These are phyloP conservation scores for Arge pagana DNA, from an alignment of 2,888 invertebrate genomes.

Conservation along the genomic window DNA sequence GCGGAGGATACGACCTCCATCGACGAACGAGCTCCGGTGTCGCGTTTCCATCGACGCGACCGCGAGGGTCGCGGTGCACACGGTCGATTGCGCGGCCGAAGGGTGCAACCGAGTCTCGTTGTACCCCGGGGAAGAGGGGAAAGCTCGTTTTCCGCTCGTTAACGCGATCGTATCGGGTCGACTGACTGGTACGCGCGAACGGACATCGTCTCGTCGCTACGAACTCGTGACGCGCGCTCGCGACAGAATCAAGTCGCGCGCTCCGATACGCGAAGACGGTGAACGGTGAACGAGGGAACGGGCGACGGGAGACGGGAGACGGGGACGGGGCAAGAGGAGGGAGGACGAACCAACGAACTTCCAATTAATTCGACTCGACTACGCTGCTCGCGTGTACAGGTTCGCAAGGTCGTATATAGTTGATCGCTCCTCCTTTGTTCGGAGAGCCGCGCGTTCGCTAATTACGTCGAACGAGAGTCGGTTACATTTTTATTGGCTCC, in stretches of 20 bases:
- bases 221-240: too few species aligned
- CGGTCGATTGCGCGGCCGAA: too few species aligned
- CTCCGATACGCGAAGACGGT: too few species aligned
- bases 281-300: slow-evolving; percentile 12
- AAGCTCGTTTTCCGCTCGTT: too few species aligned
- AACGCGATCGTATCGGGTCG: too few species aligned
- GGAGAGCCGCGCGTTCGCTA: slow-evolving; percentile 15
- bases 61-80: slow-evolving; percentile 6
- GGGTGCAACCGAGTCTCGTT: too few species aligned
- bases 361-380: slow-evolving; percentile 15
- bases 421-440: slow-evolving; percentile 25
- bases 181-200: too few species aligned
- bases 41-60: slow-evolving; percentile 11
- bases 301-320: slow-evolving; percentile 19
- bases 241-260: too few species aligned
- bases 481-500: slow-evolving; percentile 33
- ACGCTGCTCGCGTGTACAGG: too few species aligned
- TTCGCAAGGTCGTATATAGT: slow-evolving; percentile 20
- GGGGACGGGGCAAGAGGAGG: slow-evolving; percentile 29
- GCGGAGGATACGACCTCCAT: not conserved
- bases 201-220: too few species aligned
- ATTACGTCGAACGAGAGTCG: slow-evolving; percentile 11
- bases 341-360: too few species aligned
- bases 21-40: slow-evolving; percentile 9
- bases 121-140: too few species aligned